Percentiles rank a stretch among this genome's conserved stretches.
phyloP scores from a whole-genome alignment of 2,113 vertebrate species.

The Mustelus asterias region DNA sequence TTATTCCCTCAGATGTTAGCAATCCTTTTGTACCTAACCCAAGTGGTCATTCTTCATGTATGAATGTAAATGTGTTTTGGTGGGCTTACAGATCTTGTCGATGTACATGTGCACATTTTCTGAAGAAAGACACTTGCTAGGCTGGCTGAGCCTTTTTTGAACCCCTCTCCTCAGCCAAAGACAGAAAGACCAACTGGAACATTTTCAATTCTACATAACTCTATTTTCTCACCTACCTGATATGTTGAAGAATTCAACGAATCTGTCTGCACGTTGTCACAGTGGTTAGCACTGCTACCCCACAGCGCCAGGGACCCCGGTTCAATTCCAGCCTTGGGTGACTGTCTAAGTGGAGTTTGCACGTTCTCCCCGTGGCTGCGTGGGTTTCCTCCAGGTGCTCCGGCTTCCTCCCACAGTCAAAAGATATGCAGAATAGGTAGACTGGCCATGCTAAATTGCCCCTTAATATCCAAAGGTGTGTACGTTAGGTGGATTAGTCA shows the following conservation, averaged over 20 bases:
- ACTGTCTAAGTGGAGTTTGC: no score
- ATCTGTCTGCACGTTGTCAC: no score
- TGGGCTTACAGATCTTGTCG: neutral
- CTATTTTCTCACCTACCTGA: neutral
- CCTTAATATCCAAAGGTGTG: no score
- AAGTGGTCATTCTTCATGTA: neutral
- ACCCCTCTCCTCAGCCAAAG: neutral
- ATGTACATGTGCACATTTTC: neutral
- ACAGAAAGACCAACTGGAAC: neutral
- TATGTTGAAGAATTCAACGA: neutral
- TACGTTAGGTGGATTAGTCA: no score
- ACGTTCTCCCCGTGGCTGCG: no score
- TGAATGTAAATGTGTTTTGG: neutral
- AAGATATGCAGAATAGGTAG: no score
- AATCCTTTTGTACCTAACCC: neutral
- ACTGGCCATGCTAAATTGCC: no score
- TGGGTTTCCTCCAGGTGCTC: no score
- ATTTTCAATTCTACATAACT: neutral
- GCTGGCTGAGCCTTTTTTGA: neutral
- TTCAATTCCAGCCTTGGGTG: no score
- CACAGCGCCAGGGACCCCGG: no score
- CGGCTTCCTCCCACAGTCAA: no score
- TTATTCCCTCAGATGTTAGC: neutral
- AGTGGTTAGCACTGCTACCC: no score
- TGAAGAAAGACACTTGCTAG: neutral